Conservation (phyloP, 1,140 invertebrate genomes). For the Papilio polyxenes region DNA sequence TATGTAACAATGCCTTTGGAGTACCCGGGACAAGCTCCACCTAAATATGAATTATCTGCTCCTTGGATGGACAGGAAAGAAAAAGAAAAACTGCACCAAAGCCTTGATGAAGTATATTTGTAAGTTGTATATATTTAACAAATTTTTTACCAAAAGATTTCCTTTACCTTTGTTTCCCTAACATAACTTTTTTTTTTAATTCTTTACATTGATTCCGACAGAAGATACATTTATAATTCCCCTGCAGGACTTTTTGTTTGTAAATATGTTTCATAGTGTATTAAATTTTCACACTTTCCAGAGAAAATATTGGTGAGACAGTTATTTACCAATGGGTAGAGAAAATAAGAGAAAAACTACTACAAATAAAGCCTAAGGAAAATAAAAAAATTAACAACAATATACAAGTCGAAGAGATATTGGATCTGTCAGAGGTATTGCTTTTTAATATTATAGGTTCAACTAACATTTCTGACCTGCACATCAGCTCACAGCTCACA, state of each 20-base stretch:
- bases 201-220: too few species aligned
- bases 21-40: slow-evolving; percentile 85
- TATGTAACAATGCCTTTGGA: slow-evolving; percentile 83
- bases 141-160: too few species aligned
- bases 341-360: slow-evolving; percentile 85
- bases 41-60: slow-evolving; percentile 87
- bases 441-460: slow-evolving; percentile 3
- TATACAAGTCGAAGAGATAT: slow-evolving; percentile 46
- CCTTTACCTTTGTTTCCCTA: too few species aligned
- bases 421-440: slow-evolving; percentile 63
- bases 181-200: too few species aligned
- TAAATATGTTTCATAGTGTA: background rate
- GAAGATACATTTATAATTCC: too few species aligned
- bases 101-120: slow-evolving; percentile 85
- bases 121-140: slow-evolving; percentile 74
- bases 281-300: slow-evolving; percentile 67
- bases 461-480: too few species aligned
- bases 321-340: slow-evolving; percentile 90
- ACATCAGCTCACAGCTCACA: too few species aligned
- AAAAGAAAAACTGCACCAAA: slow-evolving; percentile 81
- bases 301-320: slow-evolving; percentile 86
- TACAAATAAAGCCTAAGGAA: slow-evolving; percentile 59
- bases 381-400: slow-evolving; percentile 50
- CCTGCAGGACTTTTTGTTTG: too few species aligned
- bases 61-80: slow-evolving; percentile 83